Percentiles rank a stretch among this genome's conserved stretches.
Evolutionary conservation across 2,797 vertebrate genomes (phyloP).

Genomic region (Intellagama lesueurii): DNA sequence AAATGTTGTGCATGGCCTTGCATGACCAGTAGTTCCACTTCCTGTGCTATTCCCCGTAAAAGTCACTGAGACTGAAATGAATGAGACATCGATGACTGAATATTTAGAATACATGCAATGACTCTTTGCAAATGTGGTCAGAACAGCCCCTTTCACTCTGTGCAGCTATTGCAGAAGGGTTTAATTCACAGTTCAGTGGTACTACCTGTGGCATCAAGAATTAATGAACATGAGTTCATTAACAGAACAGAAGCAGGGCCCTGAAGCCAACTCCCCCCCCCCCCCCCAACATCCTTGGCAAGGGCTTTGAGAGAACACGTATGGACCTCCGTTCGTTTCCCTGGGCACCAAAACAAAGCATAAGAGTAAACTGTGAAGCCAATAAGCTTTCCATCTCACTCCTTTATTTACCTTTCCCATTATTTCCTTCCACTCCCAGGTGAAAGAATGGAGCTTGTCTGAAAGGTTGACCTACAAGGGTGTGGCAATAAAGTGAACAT

Average conservation of each 20-base stretch:
- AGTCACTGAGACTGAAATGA: conserved; percentile 1
- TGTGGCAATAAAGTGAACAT: conserved; percentile 71
- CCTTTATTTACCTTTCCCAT: conserved; percentile 76
- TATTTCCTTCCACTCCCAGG: conserved; percentile 74
- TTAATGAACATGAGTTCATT: not conserved
- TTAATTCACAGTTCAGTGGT: not conserved
- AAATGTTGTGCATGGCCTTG: not conserved
- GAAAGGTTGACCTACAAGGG: conserved; percentile 66
- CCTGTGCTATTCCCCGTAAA: not conserved
- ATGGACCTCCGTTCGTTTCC: conserved; percentile 50
- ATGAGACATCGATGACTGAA: not conserved
- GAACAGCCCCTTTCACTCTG: not conserved
- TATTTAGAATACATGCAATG: not conserved
- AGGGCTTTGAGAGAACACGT: conserved; percentile 19
- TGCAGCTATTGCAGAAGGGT: not conserved
- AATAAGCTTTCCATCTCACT: conserved; percentile 72
- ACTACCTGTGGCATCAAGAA: not conserved
- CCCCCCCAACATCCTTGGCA: conserved; percentile 10
- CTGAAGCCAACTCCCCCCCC: not conserved
- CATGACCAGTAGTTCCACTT: conserved; percentile 4
- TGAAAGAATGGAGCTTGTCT: conserved; percentile 75
- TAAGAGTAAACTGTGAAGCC: conserved; percentile 64
- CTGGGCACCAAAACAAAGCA: conserved; percentile 59
- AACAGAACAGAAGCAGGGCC: not conserved
- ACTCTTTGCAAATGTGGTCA: not conserved